phyloP scores from a whole-genome alignment of 2,797 vertebrate species.

The Rhabdomys pumilio region DNA sequence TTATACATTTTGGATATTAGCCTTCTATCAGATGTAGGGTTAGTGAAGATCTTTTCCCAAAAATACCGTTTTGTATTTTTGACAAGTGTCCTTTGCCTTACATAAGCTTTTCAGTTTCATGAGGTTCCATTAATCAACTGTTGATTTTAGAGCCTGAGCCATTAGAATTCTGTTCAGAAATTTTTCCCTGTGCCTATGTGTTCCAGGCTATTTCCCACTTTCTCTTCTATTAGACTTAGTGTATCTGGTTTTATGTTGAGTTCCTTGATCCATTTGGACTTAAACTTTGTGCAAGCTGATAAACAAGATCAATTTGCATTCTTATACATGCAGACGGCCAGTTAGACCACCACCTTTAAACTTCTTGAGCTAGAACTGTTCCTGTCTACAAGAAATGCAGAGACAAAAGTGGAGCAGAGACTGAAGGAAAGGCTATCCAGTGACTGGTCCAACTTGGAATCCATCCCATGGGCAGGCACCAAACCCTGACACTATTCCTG shows the following conservation, averaged over 20 bases:
- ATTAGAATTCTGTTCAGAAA: background rate
- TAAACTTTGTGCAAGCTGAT: background rate
- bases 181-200: background rate
- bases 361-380: background rate
- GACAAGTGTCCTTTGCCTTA: background rate
- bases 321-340: background rate
- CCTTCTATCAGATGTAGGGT: background rate
- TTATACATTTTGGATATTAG: background rate
- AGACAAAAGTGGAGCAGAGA: background rate
- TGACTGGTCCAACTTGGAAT: background rate
- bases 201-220: background rate
- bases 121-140: background rate
- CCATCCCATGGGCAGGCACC: background rate
- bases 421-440: background rate
- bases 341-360: background rate
- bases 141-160: background rate
- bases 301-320: background rate
- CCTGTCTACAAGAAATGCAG: background rate
- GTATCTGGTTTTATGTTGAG: background rate
- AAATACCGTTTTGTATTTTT: background rate
- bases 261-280: background rate
- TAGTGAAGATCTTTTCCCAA: background rate
- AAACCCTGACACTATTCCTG: background rate
- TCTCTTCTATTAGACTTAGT: background rate
- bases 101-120: background rate